Evolutionary conservation across 2,797 vertebrate genomes (phyloP).

Genomic region (Enteromius fasciolatus): DNA sequence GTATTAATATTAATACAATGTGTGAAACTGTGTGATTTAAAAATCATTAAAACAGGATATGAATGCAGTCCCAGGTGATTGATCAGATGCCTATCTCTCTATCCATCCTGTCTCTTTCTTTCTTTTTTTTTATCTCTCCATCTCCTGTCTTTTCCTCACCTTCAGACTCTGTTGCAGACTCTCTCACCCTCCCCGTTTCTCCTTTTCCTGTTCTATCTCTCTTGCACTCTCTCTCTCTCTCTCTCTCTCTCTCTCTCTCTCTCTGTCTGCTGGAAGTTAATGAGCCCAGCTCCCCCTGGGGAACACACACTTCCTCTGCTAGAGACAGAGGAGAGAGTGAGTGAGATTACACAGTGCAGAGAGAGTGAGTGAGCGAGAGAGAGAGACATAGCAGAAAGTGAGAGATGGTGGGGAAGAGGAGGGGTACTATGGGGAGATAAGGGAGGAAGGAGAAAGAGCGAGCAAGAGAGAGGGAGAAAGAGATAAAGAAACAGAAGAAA

Average conservation of each 20-base stretch:
- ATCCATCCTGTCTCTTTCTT: constrained; percentile 49
- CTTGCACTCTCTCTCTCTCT: constrained; percentile 43
- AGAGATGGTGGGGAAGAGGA: constrained; percentile 57
- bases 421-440: constrained; percentile 64
- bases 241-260: constrained; percentile 50
- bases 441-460: constrained; percentile 54
- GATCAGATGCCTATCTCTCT: constrained; percentile 41
- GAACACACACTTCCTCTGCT: constrained; percentile 70
- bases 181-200: constrained; percentile 53
- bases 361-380: constrained; percentile 34
- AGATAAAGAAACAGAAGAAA: constrained; percentile 69
- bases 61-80: not conserved
- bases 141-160: constrained; percentile 50
- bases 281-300: constrained; percentile 67
- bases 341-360: constrained; percentile 56
- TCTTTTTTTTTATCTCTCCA: constrained; percentile 62
- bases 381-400: constrained; percentile 58
- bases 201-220: constrained; percentile 44
- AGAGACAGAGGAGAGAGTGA: constrained; percentile 62
- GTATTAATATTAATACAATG: not conserved
- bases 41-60: constrained; percentile 28
- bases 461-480: constrained; percentile 72
- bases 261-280: constrained; percentile 70
- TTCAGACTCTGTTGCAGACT: constrained; percentile 48
- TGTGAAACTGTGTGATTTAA: not conserved